Evolutionary conservation across 2,113 vertebrate species (phyloP).

Genomic region (Toxotes jaculatrix): DNA sequence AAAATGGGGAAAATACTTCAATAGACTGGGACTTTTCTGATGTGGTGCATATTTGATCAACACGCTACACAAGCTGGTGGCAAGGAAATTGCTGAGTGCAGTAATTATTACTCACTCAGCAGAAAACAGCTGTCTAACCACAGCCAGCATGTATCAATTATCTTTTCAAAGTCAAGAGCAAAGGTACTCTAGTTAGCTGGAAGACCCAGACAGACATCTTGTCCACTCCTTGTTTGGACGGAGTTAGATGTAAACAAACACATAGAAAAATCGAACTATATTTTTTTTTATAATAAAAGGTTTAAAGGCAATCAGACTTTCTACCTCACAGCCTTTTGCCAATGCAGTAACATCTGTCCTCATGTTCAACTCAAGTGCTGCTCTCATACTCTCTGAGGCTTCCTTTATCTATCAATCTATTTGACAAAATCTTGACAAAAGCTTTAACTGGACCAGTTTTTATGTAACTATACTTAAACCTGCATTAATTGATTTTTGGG

Average conservation of each 20-base stretch:
- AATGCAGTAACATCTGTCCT: not conserved
- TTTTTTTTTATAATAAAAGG: not conserved
- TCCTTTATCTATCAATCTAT: not conserved
- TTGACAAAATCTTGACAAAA: too few relatives aligned
- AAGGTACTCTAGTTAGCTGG: not conserved
- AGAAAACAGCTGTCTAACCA: slow-evolving; percentile 36
- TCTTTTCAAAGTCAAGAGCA: slow-evolving; percentile 29
- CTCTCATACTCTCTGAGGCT: not conserved
- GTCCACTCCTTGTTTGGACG: not conserved
- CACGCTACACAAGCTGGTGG: too few relatives aligned
- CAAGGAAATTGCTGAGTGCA: slow-evolving; percentile 31
- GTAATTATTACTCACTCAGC: slow-evolving; percentile 41
- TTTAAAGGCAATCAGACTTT: not conserved
- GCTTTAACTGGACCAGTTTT: too few relatives aligned
- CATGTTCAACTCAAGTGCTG: not conserved
- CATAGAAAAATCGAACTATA: not conserved
- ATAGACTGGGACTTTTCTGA: too few relatives aligned
- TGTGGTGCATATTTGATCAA: too few relatives aligned
- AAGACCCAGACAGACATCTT: slow-evolving; percentile 12
- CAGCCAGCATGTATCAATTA: slow-evolving; percentile 28
- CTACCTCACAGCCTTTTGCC: not conserved
- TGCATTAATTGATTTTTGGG: too few relatives aligned
- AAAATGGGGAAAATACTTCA: too few relatives aligned
- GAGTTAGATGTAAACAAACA: not conserved
- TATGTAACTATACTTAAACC: too few relatives aligned